These are phyloP conservation scores for Linurgus olivaceus DNA, from an alignment of 2,797 vertebrate species.

Conservation along the genomic window DNA sequence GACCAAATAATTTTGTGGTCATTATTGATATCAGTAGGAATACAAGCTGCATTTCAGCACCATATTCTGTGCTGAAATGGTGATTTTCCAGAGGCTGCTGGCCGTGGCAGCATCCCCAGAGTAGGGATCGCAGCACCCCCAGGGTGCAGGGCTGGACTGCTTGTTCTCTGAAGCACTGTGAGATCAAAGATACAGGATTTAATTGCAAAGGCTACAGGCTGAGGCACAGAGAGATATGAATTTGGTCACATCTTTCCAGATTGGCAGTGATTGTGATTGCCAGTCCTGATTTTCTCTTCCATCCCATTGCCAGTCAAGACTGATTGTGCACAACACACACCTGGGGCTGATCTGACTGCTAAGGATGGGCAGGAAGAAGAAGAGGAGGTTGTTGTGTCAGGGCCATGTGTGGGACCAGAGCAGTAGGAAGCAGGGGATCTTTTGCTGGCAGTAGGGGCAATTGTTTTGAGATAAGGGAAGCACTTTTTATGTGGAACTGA, in stretches of 20 bases:
- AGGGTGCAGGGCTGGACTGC: not conserved
- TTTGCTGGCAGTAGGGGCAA: not conserved
- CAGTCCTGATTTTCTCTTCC: not conserved
- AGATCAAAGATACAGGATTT: not conserved
- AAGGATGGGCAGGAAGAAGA: not conserved
- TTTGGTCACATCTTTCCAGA: not conserved
- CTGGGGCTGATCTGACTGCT: not conserved
- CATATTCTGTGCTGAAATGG: not conserved
- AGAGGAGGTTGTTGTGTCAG: not conserved
- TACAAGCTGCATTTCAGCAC: not conserved
- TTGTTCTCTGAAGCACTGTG: not conserved
- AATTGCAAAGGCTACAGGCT: not conserved
- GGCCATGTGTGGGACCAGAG: rapidly evolving
- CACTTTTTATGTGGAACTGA: not conserved
- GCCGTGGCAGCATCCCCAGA: not conserved
- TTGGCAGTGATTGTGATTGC: not conserved
- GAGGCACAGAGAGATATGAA: not conserved
- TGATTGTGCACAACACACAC: not conserved
- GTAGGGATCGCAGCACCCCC: not conserved
- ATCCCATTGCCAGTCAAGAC: not conserved
- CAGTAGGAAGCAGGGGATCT: not conserved
- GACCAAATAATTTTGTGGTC: not conserved
- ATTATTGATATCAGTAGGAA: not conserved
- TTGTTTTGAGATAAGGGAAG: not conserved
- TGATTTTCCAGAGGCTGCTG: not conserved